These are phyloP conservation scores for Idaea biselata DNA, from an alignment of 2,888 invertebrate genomes.

Conservation along the genomic window DNA sequence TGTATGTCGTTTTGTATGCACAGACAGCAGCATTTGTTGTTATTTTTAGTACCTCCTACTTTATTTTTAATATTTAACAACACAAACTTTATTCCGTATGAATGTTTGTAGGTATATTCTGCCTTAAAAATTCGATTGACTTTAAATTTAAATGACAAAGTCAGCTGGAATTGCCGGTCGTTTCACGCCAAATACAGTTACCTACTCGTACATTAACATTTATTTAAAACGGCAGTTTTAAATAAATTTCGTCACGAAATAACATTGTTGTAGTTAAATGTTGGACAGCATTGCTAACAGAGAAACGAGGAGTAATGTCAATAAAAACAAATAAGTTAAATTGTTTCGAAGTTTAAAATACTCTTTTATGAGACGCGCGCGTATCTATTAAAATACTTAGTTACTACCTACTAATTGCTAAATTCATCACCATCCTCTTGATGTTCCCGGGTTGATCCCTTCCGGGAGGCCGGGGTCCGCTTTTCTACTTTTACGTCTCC, in stretches of 20 bases:
- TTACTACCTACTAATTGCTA: no score
- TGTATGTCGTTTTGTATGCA: no score
- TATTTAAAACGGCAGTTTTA: neutral
- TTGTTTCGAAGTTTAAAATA: neutral
- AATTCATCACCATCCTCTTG: no score
- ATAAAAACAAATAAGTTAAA: neutral
- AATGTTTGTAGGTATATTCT: neutral
- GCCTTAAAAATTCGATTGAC: neutral
- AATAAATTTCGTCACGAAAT: neutral
- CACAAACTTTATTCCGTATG: no score
- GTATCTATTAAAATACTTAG: no score
- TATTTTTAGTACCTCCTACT: no score
- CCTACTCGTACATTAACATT: neutral
- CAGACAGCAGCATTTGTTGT: no score
- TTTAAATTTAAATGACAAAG: neutral
- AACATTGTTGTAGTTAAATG: neutral
- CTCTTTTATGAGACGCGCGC: no score
- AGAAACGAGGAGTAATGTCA: neutral
- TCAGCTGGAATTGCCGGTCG: neutral
- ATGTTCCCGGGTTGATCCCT: no score
- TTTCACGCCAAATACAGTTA: neutral
- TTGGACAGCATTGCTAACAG: neutral
- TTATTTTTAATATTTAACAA: no score
- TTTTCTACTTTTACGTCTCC: no score
- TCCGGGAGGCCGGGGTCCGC: no score